Evolutionary conservation across 2,888 invertebrate species (phyloP).

Genomic region (Sympetrum striolatum): DNA sequence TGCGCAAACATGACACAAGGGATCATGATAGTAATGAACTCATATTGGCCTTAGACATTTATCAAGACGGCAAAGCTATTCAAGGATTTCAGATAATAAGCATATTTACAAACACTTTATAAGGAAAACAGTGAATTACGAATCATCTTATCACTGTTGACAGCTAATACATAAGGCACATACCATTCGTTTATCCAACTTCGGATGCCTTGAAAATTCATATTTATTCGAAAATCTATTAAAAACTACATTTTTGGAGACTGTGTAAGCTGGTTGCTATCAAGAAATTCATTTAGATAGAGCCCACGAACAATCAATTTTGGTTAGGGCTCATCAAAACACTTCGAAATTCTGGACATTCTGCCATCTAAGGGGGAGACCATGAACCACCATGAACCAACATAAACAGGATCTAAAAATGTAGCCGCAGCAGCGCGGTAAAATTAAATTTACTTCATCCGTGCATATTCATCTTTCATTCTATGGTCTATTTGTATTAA

Average conservation of each 20-base stretch:
- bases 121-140: background rate
- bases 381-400: background rate
- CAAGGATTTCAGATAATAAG: background rate
- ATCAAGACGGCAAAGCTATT: background rate
- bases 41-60: background rate
- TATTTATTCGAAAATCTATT: background rate
- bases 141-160: background rate
- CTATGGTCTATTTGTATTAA: too few species aligned
- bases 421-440: too few species aligned
- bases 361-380: background rate
- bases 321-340: background rate
- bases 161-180: background rate
- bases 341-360: background rate
- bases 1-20: background rate
- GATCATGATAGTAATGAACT: background rate
- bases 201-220: background rate
- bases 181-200: slow-evolving; percentile 2
- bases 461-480: too few species aligned
- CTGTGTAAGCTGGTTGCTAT: background rate
- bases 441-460: too few species aligned
- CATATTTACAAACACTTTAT: background rate
- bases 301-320: slow-evolving; percentile 17
- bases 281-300: background rate
- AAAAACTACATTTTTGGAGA: background rate
- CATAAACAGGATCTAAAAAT: too few species aligned